phyloP scores from a whole-genome alignment of 2,888 invertebrate species.

The Nomada fucata region DNA sequence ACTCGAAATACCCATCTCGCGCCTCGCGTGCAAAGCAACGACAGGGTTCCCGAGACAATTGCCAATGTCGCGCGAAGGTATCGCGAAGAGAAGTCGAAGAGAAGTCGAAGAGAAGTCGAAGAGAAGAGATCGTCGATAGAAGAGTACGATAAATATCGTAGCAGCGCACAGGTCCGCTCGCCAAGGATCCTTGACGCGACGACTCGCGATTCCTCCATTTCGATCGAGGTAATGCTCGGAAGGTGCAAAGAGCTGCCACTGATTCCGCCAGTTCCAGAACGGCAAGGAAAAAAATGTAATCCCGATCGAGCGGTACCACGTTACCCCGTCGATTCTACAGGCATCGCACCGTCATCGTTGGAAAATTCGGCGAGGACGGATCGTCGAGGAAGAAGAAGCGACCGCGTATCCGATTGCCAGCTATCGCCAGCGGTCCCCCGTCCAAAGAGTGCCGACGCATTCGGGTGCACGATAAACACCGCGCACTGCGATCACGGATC shows the following conservation, averaged over 20 bases:
- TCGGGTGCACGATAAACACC: slow-evolving; percentile 11
- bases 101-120: no score
- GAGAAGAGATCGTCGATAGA: no score
- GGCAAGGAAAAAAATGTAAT: neutral
- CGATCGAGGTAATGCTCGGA: neutral
- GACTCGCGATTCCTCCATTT: neutral
- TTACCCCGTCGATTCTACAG: neutral
- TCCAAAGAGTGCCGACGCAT: slow-evolving; percentile 7
- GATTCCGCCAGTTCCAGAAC: slow-evolving; percentile 20
- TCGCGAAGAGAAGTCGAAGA: no score
- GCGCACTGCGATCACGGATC: slow-evolving; percentile 8
- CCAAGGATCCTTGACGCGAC: neutral
- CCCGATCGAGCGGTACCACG: neutral
- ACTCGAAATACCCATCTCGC: no score
- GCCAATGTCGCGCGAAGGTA: no score
- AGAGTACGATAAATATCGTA: no score
- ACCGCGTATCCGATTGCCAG: neutral
- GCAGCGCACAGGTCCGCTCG: no score
- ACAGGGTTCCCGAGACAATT: no score
- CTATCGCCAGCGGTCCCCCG: slow-evolving; percentile 15
- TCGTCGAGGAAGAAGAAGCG: slow-evolving; percentile 8
- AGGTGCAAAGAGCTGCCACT: slow-evolving; percentile 21
- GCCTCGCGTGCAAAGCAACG: neutral
- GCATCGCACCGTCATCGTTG: slow-evolving; percentile 16
- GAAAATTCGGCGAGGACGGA: slow-evolving; percentile 15